Evolutionary conservation across 1,140 invertebrate genomes (phyloP).

Genomic region (Apis dorsata): DNA sequence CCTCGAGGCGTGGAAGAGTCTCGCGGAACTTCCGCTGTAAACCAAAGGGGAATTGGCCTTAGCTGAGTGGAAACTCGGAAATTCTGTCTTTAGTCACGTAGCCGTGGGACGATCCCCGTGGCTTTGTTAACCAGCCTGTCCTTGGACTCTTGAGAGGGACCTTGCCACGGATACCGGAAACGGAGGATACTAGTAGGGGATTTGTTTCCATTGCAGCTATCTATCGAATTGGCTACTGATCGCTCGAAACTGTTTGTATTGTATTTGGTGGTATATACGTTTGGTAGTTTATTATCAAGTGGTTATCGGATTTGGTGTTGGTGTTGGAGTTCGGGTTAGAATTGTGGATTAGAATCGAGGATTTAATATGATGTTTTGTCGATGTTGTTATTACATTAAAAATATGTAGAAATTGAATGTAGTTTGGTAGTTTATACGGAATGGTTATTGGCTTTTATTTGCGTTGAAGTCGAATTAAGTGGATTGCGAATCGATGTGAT

Average conservation of each 20-base stretch:
- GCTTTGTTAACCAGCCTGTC: constrained; percentile 43
- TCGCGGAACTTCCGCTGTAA: constrained; percentile 31
- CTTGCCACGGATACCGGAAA: background rate
- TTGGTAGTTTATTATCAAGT: too few relatives aligned
- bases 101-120: constrained; percentile 24
- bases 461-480: too few relatives aligned
- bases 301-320: too few relatives aligned
- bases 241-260: background rate
- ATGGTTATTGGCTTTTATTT: too few relatives aligned
- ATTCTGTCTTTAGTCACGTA: constrained; percentile 47
- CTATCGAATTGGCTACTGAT: background rate
- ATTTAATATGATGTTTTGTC: too few relatives aligned
- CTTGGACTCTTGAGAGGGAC: background rate
- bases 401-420: background rate
- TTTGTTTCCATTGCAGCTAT: background rate
- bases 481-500: too few relatives aligned
- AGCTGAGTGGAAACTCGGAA: constrained; percentile 42
- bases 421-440: background rate
- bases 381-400: too few relatives aligned
- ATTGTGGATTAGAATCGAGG: too few relatives aligned
- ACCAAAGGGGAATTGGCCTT: background rate
- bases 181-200: background rate
- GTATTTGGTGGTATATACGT: too few relatives aligned
- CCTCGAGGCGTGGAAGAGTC: constrained; percentile 49
- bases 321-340: too few relatives aligned